These are phyloP conservation scores for Dolichallabes microphthalmus DNA, from an alignment of 2,113 vertebrate genomes.

Conservation along the genomic window DNA sequence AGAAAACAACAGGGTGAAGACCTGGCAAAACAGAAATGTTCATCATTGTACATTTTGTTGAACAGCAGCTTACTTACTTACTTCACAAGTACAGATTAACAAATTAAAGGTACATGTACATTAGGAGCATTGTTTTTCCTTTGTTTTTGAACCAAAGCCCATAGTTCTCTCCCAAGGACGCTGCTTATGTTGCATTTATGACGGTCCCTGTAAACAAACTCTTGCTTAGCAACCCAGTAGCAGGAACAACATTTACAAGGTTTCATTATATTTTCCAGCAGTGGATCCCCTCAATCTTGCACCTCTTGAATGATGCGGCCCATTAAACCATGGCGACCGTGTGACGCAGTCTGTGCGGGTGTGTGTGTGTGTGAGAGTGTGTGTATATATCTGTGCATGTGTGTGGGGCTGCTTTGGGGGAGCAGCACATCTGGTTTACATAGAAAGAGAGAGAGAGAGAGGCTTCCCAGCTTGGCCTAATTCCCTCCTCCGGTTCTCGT, in stretches of 20 bases:
- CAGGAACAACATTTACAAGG: constrained; percentile 29
- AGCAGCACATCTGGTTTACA: constrained; percentile 59
- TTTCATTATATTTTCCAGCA: constrained; percentile 48
- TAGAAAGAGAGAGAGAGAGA: constrained; percentile 34
- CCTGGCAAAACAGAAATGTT: too few species aligned
- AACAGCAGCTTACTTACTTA: background rate
- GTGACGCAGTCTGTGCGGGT: constrained; percentile 38
- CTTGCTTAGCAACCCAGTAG: constrained; percentile 50
- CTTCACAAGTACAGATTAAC: background rate
- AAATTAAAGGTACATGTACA: background rate
- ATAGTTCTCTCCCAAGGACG: background rate
- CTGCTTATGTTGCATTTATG: constrained; percentile 13
- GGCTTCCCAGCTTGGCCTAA: constrained; percentile 34
- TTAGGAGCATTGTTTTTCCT: background rate
- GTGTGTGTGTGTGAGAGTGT: constrained; percentile 4
- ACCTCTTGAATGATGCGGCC: constrained; percentile 52
- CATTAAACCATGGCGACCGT: constrained; percentile 54
- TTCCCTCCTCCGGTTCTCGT: constrained; percentile 46
- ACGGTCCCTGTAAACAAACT: constrained; percentile 38
- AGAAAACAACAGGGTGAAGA: background rate
- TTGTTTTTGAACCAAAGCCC: constrained; percentile 5
- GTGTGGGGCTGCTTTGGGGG: constrained; percentile 11
- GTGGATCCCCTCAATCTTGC: constrained; percentile 50
- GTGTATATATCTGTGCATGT: background rate
- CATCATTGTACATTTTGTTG: background rate